phyloP scores from a whole-genome alignment of 2,888 invertebrate genomes.

The Mythimna albipuncta region DNA sequence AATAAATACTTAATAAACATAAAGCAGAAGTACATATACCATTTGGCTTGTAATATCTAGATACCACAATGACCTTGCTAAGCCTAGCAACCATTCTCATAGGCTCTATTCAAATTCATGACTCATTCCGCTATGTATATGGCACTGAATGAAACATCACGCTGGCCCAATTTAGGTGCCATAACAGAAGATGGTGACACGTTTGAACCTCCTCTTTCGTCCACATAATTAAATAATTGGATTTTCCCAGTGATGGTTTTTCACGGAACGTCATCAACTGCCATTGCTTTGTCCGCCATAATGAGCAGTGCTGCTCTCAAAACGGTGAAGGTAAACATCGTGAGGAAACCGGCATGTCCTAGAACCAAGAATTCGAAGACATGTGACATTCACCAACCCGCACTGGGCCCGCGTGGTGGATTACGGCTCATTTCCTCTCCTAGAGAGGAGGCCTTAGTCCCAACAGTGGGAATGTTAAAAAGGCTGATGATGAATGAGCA shows the following conservation, averaged over 20 bases:
- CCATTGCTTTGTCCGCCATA: slow-evolving; percentile 8
- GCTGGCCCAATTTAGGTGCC: slow-evolving; percentile 23
- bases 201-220: slow-evolving; percentile 6
- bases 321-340: too few species aligned
- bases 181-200: slow-evolving; percentile 21
- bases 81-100: slow-evolving; percentile 26
- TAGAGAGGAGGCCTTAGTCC: too few species aligned
- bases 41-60: slow-evolving; percentile 30
- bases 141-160: slow-evolving; percentile 42
- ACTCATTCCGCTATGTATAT: slow-evolving; percentile 44
- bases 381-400: too few species aligned
- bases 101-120: slow-evolving; percentile 40
- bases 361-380: too few species aligned
- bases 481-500: background rate
- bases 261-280: slow-evolving; percentile 7
- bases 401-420: too few species aligned
- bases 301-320: slow-evolving; percentile 2
- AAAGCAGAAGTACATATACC: slow-evolving; percentile 1
- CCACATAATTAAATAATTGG: background rate
- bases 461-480: too few species aligned
- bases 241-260: slow-evolving; percentile 22
- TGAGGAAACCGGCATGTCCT: too few species aligned
- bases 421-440: too few species aligned
- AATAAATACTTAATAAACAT: background rate
- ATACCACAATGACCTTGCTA: slow-evolving; percentile 38